phyloP scores from a whole-genome alignment of 92 coral and sea anemone genomes.

The Hydrozoanthus gracilis region DNA sequence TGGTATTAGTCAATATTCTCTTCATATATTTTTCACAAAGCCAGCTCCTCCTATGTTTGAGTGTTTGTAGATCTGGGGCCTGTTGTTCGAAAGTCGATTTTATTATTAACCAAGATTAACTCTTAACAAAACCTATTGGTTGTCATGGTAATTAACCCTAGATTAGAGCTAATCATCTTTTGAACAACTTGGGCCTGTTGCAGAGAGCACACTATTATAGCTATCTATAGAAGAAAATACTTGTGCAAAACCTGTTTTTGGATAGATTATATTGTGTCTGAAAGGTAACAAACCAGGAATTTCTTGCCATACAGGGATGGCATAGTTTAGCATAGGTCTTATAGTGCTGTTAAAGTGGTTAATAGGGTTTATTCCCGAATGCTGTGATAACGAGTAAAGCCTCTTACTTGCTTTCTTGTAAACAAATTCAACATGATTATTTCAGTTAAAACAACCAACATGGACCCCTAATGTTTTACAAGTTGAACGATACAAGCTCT shows the following conservation, averaged over 20 bases:
- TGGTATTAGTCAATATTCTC: neutral
- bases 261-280: neutral
- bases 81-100: too few species aligned
- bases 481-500: conserved; percentile 54
- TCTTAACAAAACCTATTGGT: too few species aligned
- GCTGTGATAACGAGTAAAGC: conserved; percentile 10
- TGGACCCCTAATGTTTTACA: conserved; percentile 57
- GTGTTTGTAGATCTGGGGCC: neutral
- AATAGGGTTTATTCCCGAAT: neutral
- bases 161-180: too few species aligned
- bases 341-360: neutral
- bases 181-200: neutral
- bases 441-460: conserved; percentile 51
- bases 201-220: neutral
- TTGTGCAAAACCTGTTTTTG: neutral
- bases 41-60: neutral
- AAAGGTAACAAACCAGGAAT: neutral
- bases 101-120: too few species aligned
- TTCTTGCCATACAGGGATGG: conserved; percentile 7
- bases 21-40: neutral
- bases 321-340: neutral
- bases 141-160: too few species aligned
- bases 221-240: neutral
- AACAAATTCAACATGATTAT: conserved; percentile 48
- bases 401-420: conserved; percentile 53